Evolutionary conservation across 2,888 invertebrate genomes (phyloP).

Genomic region (Incurvaria masculella): DNA sequence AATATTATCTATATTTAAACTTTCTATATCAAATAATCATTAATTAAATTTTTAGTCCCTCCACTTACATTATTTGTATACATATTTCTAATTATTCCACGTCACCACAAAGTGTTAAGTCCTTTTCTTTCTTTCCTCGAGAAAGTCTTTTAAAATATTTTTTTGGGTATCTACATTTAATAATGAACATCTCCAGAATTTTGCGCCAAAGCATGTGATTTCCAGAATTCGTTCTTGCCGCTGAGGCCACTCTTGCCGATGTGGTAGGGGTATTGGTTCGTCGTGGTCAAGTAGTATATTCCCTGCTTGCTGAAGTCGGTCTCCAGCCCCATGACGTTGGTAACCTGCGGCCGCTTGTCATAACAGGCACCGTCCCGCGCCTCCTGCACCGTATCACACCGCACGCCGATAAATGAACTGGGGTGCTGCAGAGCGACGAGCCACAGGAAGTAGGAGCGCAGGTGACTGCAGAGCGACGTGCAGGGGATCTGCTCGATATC

Average conservation of each 20-base stretch:
- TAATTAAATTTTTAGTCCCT: no score
- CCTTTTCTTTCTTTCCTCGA: no score
- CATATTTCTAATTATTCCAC: no score
- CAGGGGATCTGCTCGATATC: slow-evolving; percentile 25
- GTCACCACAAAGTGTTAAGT: no score
- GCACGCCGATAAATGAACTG: slow-evolving; percentile 25
- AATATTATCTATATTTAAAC: no score
- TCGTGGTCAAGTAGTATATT: slow-evolving; percentile 26
- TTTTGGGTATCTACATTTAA: no score
- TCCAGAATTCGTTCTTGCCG: slow-evolving; percentile 26
- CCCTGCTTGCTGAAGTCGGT: slow-evolving; percentile 23
- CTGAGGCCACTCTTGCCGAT: slow-evolving; percentile 32
- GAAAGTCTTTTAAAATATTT: no score
- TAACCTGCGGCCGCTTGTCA: slow-evolving; percentile 22
- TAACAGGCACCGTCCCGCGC: slow-evolving; percentile 27
- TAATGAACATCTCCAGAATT: background rate
- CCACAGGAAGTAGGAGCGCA: slow-evolving; percentile 25
- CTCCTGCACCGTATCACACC: slow-evolving; percentile 29
- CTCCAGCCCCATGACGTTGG: slow-evolving; percentile 25
- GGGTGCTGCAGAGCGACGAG: slow-evolving; percentile 25
- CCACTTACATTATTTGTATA: no score
- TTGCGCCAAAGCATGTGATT: background rate
- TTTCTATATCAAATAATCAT: no score
- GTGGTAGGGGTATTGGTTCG: slow-evolving; percentile 29
- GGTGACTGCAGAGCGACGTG: slow-evolving; percentile 26